Percentiles rank a stretch among this genome's conserved stretches.
Conservation (phyloP, 2,888 invertebrate genomes). For the Corbicula japonica region DNA sequence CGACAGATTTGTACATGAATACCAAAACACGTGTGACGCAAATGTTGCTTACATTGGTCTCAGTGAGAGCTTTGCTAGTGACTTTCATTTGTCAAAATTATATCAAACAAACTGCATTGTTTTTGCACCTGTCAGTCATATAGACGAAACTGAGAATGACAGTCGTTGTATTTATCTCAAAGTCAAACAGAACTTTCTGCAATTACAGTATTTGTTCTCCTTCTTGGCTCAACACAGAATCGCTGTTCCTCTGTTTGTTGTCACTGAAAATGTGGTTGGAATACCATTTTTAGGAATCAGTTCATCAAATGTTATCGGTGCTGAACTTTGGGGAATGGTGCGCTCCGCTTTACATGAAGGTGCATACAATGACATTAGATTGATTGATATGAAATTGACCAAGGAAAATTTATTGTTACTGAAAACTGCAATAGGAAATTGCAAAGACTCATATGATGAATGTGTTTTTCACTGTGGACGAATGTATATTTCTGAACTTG, state of each 20-base stretch:
- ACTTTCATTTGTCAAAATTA: neutral
- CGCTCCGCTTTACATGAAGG: conserved; percentile 35
- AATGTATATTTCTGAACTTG: neutral
- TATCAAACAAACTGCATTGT: neutral
- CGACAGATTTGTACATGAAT: neutral
- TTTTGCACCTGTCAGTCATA: neutral
- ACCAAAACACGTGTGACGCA: neutral
- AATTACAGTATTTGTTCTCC: neutral
- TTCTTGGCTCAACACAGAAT: neutral
- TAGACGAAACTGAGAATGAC: neutral
- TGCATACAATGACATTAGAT: neutral
- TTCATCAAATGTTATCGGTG: conserved; percentile 28
- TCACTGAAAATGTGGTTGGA: conserved; percentile 32
- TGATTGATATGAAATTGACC: conserved; percentile 47
- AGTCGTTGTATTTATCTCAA: neutral
- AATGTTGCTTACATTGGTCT: neutral
- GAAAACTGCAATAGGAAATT: too few species aligned
- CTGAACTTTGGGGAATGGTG: conserved; percentile 61
- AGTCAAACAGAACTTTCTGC: neutral
- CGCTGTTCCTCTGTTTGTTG: conserved; percentile 11
- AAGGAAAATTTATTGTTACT: too few species aligned
- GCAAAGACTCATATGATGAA: neutral
- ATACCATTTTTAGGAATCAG: neutral
- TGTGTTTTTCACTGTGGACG: neutral
- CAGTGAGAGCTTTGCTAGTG: neutral